Evolutionary conservation across 2,888 invertebrate genomes (phyloP).

Genomic region (Euplexia lucipara): DNA sequence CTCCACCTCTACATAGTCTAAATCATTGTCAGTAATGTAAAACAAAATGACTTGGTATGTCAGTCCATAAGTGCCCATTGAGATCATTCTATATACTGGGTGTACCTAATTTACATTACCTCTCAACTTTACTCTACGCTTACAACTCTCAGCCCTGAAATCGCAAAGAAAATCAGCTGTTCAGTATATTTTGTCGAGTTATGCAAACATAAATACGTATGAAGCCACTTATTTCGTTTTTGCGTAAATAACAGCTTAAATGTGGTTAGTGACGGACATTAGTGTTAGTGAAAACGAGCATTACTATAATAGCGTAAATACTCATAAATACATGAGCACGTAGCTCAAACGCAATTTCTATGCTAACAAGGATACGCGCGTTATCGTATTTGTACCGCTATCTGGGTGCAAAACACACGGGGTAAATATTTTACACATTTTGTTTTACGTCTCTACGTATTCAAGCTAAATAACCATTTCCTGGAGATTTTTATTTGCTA

Average conservation of each 20-base stretch:
- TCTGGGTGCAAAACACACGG: slow-evolving; percentile 73
- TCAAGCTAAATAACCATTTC: slow-evolving; percentile 64
- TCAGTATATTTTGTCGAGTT: no score
- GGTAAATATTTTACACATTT: slow-evolving; percentile 76
- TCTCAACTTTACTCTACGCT: no score
- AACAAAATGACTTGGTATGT: not conserved
- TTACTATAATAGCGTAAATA: slow-evolving; percentile 53
- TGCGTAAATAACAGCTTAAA: no score
- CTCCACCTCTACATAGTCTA: not conserved
- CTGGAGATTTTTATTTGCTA: slow-evolving; percentile 63
- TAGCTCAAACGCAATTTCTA: slow-evolving; percentile 72
- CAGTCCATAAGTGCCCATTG: not conserved
- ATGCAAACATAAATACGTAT: no score
- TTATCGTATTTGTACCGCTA: slow-evolving; percentile 75
- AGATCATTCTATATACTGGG: not conserved
- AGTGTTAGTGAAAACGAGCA: no score
- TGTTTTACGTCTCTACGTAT: slow-evolving; percentile 70
- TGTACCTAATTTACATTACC: no score
- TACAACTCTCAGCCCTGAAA: no score
- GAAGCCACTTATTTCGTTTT: no score
- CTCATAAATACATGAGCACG: slow-evolving; percentile 61
- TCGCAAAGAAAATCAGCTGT: no score
- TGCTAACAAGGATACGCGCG: slow-evolving; percentile 76
- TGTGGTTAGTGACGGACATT: no score
- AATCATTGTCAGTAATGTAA: not conserved